phyloP scores from a whole-genome alignment of 2,797 vertebrate genomes.

The Potorous gilbertii region DNA sequence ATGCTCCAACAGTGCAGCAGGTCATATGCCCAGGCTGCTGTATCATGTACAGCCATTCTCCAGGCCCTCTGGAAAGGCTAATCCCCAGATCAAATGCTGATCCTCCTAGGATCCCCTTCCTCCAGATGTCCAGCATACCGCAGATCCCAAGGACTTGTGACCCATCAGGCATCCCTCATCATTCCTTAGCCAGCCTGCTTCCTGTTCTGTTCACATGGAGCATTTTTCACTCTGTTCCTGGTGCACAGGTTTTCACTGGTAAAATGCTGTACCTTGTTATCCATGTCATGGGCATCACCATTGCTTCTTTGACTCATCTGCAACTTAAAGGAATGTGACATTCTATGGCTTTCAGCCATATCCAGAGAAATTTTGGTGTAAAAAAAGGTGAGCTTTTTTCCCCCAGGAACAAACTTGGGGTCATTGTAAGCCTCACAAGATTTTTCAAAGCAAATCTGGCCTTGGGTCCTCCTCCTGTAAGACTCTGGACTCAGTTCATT shows the following conservation, averaged over 20 bases:
- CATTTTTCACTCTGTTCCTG: background rate
- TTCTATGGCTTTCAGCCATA: background rate
- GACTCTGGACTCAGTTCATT: background rate
- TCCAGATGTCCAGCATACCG: background rate
- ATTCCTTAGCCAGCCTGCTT: background rate
- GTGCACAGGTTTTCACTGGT: background rate
- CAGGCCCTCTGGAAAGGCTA: background rate
- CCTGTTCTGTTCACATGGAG: background rate
- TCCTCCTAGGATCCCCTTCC: background rate
- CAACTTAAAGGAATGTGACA: background rate
- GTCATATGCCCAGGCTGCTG: background rate
- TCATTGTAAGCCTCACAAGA: background rate
- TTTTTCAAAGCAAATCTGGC: background rate
- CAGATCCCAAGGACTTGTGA: background rate
- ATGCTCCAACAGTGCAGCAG: background rate
- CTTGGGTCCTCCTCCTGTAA: background rate
- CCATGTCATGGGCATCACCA: background rate
- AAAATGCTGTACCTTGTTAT: background rate
- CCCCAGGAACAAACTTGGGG: background rate
- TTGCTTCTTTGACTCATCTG: background rate
- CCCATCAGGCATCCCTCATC: background rate
- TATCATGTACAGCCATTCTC: background rate
- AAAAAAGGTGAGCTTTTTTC: background rate
- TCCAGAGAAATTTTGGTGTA: background rate
- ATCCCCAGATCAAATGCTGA: background rate